Percentiles rank a stretch among this genome's conserved stretches.
These are phyloP conservation scores for Phaethon lepturus DNA, from an alignment of 2,113 vertebrate species.

Conservation along the genomic window DNA sequence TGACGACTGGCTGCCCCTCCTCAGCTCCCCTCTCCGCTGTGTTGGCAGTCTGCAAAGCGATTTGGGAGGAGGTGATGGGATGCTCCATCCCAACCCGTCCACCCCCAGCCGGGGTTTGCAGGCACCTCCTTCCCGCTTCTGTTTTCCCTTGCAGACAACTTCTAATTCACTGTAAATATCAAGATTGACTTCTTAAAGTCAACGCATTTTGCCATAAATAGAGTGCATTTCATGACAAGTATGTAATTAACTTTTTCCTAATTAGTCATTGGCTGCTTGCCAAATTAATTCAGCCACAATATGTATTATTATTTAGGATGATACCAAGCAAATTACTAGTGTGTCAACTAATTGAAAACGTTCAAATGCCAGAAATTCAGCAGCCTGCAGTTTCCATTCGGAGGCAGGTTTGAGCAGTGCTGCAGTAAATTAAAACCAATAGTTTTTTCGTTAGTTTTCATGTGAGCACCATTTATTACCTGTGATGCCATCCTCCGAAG, in stretches of 20 bases:
- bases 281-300: slow-evolving; percentile 58
- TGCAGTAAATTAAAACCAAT: background rate
- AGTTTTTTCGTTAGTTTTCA: background rate
- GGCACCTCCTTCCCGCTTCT: background rate
- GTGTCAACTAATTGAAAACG: slow-evolving; percentile 43
- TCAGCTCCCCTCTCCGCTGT: rapidly evolving
- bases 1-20: background rate
- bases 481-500: background rate
- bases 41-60: background rate
- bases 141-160: background rate
- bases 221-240: slow-evolving; percentile 55
- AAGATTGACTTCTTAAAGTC: slow-evolving; percentile 56
- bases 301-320: slow-evolving; percentile 61
- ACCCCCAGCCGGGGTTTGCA: background rate
- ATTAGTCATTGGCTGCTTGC: slow-evolving; percentile 53
- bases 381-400: background rate
- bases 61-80: background rate
- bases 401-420: background rate
- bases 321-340: slow-evolving; percentile 32
- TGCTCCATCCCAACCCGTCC: background rate
- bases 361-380: slow-evolving; percentile 20
- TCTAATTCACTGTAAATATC: slow-evolving; percentile 44
- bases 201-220: slow-evolving; percentile 59
- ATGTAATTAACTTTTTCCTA: slow-evolving; percentile 69
- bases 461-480: background rate